phyloP scores from a whole-genome alignment of 1,140 invertebrate genomes.

The Ceratina calcarata region DNA sequence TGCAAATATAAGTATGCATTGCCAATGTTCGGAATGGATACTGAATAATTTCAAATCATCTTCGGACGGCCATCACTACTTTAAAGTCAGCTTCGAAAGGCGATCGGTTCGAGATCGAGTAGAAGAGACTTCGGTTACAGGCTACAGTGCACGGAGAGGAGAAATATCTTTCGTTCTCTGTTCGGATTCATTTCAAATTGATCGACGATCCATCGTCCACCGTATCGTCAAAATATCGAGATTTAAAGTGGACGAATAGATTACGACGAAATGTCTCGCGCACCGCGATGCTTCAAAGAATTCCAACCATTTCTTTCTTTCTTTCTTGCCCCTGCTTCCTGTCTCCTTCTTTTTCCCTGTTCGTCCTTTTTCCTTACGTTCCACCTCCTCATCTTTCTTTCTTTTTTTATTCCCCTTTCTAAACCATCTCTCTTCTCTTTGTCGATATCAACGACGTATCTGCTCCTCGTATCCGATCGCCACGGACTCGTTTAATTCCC shows the following conservation, averaged over 20 bases:
- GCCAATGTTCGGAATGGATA: too few relatives aligned
- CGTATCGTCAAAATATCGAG: conserved; percentile 53
- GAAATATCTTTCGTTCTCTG: background rate
- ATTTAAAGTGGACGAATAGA: conserved; percentile 52
- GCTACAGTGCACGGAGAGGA: background rate
- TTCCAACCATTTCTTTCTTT: conserved; percentile 46
- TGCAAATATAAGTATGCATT: too few relatives aligned
- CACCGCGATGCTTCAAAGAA: conserved; percentile 48
- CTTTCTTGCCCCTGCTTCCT: too few relatives aligned
- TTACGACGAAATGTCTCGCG: conserved; percentile 45
- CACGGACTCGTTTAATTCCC: conserved; percentile 43
- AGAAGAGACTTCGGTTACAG: background rate
- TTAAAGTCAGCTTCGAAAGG: background rate
- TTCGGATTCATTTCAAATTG: conserved; percentile 45
- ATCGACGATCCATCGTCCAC: conserved; percentile 46
- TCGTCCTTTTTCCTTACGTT: background rate
- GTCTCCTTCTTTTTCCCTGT: background rate
- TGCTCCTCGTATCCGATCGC: conserved; percentile 30
- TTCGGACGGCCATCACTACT: too few relatives aligned
- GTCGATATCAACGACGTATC: conserved; percentile 48
- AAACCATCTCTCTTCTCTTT: background rate
- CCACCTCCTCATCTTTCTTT: background rate
- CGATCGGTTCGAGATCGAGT: conserved; percentile 20
- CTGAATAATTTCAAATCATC: too few relatives aligned
- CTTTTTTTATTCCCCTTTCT: background rate